phyloP scores from a whole-genome alignment of 2,888 invertebrate species.

The Lingula anatina region DNA sequence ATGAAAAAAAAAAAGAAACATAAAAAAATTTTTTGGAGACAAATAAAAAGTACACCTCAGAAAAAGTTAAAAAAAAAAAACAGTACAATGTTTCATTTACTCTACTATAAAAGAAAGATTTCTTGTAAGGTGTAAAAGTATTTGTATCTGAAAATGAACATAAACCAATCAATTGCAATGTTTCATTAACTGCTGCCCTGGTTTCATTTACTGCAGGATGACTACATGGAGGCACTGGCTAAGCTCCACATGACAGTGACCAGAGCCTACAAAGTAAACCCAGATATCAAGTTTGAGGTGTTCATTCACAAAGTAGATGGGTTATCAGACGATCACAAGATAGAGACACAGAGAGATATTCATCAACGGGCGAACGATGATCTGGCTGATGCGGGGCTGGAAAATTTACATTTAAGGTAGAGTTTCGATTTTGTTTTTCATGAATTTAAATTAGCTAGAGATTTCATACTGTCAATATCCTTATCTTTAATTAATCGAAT shows the following conservation, averaged over 20 bases:
- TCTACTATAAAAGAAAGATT: no score
- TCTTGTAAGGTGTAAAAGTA: no score
- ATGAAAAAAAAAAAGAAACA: no score
- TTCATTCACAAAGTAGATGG: conserved; percentile 99
- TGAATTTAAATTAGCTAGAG: neutral
- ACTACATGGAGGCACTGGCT: conserved; percentile 91
- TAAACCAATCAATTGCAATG: no score
- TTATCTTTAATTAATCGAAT: neutral
- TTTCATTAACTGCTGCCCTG: no score
- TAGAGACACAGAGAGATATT: conserved; percentile 97
- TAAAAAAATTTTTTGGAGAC: no score
- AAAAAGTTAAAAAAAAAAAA: no score
- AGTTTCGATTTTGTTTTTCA: neutral
- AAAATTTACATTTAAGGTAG: conserved; percentile 46
- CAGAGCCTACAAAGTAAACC: conserved; percentile 91
- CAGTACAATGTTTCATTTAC: no score
- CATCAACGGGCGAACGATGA: conserved; percentile 95
- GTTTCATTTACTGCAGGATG: conserved; percentile 63
- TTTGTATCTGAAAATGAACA: no score
- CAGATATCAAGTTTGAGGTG: conserved; percentile 91
- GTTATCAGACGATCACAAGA: conserved; percentile 96
- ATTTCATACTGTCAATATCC: neutral
- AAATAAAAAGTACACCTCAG: no score
- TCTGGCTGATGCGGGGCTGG: conserved; percentile 73
- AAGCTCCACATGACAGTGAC: conserved; percentile 90